Base-by-base conservation (phyloP, 1,140 invertebrate genomes). In the Musca domestica region DNA sequence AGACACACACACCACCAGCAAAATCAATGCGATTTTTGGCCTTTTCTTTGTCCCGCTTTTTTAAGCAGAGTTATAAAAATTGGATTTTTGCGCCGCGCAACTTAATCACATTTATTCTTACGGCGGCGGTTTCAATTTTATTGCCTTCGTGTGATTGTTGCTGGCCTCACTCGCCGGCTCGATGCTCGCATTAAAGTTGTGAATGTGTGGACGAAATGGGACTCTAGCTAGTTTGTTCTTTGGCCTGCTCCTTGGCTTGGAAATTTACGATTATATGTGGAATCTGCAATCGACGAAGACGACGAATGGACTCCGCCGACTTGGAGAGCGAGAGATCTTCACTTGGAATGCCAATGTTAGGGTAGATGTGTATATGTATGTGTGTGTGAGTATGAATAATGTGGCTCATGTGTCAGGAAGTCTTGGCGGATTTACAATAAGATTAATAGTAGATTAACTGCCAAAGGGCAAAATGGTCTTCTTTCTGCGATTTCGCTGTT, bases 371-470 rank as follows among this genome's bases (percentile, higher is more conserved):
- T 6, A 23, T 2, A 19, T 2, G 52, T n/a, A 27, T 56, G 15
- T 23, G 52, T 56, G 15, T 56, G 52, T 61, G 34, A 41, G 34
- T 61, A 61, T 61, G 56, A 61, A 61, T 61, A 61, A 61, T 61
- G 34, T 61, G 56, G 56, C 56, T 61, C 56, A 61, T 61, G 27
- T 61, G 56, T 61, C 56, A 61, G 56, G 56, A 61, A 61, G 56
- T 61, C 56, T 61, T 61, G 56, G 56, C 56, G 56, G 56, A 61
- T 61, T 61, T 61, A 41, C 56, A 61, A 61, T 61, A 61, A 61
- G 56, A 61, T 61, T 61, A 61, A 61, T 61, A 41, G 56, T 61
- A 61, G 56, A 61, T 61, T 61, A 61, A 61, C 56, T 61, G 56
- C 56, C 19, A 30, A 34, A 61, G 56, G 56, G 56, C 56, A 61